A percentile compares a stretch with the other conserved stretches of the same genome.
phyloP scores from a whole-genome alignment of 1,140 invertebrate genomes.

The Stegodyphus mimosarum region DNA sequence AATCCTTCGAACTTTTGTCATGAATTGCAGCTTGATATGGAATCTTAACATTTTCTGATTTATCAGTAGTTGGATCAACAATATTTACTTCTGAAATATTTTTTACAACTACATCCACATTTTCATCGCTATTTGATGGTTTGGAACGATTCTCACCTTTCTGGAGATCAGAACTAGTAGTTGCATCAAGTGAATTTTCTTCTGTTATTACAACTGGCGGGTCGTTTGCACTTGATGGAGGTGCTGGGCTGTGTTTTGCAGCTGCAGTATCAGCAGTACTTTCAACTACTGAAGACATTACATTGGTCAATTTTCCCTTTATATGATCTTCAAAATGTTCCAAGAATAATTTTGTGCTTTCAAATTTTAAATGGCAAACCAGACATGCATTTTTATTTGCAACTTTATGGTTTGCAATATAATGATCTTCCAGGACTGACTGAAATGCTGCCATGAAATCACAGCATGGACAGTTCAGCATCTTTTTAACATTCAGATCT shows the following conservation, averaged over 20 bases:
- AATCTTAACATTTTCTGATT: constrained; percentile 1
- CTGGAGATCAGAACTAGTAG: too few species aligned
- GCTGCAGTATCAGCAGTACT: not conserved
- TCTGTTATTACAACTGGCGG: too few species aligned
- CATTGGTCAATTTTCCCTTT: constrained; percentile 17
- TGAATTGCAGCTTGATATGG: constrained; percentile 35
- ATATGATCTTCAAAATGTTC: constrained; percentile 46
- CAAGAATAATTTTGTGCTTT: constrained; percentile 19
- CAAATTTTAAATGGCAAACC: constrained; percentile 49
- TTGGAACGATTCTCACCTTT: too few species aligned
- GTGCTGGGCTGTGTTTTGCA: not conserved
- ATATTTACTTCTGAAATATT: constrained; percentile 11
- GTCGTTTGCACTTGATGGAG: too few species aligned
- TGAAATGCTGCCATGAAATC: constrained; percentile 47
- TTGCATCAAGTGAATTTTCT: too few species aligned
- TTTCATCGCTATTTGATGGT: not conserved
- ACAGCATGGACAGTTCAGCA: constrained; percentile 51
- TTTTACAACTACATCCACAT: not conserved
- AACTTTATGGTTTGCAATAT: constrained; percentile 43
- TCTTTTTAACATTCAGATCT: constrained; percentile 23
- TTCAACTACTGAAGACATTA: not conserved
- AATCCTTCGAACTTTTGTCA: constrained; percentile 9
- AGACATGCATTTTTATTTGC: constrained; percentile 49
- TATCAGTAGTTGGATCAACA: constrained; percentile 1
- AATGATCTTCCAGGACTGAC: constrained; percentile 51